These are phyloP conservation scores for Anguilla obscura DNA, from an alignment of 2,797 vertebrate species.

Conservation along the genomic window DNA sequence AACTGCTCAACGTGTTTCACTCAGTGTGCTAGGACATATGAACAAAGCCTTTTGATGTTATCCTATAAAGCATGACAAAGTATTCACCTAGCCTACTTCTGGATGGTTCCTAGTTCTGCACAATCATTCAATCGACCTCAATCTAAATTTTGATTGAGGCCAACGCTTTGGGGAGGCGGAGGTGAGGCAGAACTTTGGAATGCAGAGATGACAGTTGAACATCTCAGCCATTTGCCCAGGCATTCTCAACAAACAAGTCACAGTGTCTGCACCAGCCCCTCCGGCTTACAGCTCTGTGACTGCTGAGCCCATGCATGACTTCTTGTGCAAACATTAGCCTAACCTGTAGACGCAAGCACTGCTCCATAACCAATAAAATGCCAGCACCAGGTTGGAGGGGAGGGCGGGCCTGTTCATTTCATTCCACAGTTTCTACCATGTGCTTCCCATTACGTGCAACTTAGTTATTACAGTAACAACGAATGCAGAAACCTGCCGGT, in stretches of 20 bases:
- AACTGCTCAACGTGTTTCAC: neutral
- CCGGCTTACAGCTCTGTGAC: constrained; percentile 21
- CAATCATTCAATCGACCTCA: neutral
- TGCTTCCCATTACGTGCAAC: constrained; percentile 46
- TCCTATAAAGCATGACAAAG: neutral
- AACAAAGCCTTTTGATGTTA: neutral
- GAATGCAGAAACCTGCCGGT: neutral
- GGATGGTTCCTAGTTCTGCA: neutral
- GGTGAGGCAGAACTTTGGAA: constrained; percentile 8
- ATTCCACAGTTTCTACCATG: constrained; percentile 44
- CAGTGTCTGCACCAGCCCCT: neutral
- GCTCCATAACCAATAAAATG: constrained; percentile 29
- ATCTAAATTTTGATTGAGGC: constrained; percentile 5
- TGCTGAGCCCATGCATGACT: constrained; percentile 22
- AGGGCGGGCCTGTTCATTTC: constrained; percentile 42
- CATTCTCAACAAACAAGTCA: neutral
- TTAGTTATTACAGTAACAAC: constrained; percentile 35
- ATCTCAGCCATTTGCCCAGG: neutral
- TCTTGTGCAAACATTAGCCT: constrained; percentile 41
- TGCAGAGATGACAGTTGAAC: neutral
- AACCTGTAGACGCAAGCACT: constrained; percentile 29
- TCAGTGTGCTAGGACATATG: neutral
- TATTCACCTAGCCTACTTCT: no score
- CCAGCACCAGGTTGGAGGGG: constrained; percentile 26
- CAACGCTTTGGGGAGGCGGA: neutral